phyloP scores from a whole-genome alignment of 2,888 invertebrate species.

The Agapetus fuscipes region DNA sequence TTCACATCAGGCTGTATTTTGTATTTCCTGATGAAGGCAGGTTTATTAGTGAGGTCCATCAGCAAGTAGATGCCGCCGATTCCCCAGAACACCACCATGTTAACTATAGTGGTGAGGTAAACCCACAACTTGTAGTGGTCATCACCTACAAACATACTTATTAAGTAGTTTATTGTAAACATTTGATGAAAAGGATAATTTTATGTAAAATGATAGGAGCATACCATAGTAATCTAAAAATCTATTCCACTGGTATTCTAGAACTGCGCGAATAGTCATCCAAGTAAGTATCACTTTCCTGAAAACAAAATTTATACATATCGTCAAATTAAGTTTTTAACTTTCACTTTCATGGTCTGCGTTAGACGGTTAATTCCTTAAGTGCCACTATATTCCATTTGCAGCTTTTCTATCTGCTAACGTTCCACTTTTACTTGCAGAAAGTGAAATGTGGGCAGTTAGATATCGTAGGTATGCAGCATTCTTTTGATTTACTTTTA shows the following conservation, averaged over 20 bases:
- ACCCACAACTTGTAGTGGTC: slow-evolving; percentile 58
- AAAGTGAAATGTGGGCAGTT: too few species aligned
- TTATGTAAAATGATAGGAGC: background rate
- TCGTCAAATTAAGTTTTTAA: too few species aligned
- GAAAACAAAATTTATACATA: background rate
- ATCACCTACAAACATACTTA: slow-evolving; percentile 42
- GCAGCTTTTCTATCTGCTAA: too few species aligned
- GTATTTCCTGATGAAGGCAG: slow-evolving; percentile 59
- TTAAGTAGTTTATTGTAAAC: background rate
- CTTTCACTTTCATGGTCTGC: too few species aligned
- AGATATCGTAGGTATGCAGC: too few species aligned
- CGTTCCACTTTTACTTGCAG: too few species aligned
- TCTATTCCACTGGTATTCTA: background rate
- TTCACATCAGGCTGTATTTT: slow-evolving; percentile 76
- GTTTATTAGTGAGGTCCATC: slow-evolving; percentile 64
- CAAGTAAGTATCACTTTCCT: background rate
- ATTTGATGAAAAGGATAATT: background rate
- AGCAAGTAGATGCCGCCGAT: slow-evolving; percentile 64
- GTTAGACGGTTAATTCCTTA: too few species aligned
- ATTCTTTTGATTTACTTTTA: too few species aligned
- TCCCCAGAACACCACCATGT: slow-evolving; percentile 62
- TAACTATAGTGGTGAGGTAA: slow-evolving; percentile 49
- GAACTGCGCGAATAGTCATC: background rate
- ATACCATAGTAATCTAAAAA: background rate
- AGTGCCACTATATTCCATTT: too few species aligned